Evolutionary conservation across 2,888 invertebrate species (phyloP), one percentile per base, ranked within the genome.

Genomic region (Malthinus flaveolus): DNA sequence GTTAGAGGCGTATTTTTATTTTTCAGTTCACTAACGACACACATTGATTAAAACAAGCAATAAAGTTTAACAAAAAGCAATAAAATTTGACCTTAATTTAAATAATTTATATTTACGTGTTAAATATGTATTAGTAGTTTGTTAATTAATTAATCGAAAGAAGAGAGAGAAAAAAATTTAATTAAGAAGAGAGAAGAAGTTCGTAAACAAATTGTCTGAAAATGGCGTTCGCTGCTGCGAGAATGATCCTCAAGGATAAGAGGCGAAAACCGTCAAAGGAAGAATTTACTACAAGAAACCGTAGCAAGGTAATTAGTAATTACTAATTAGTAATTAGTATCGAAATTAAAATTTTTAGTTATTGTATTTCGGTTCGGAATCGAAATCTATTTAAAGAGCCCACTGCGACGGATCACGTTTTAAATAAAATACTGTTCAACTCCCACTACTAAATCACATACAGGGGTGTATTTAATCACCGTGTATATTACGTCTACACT

Each of bases 221-320:
- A 70, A 91, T 91, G 91, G 91, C 91, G 78, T 91, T 91, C 76
- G 91, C 91, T 45, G 91, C 91, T 42, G 91, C 91, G 51, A 85
- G 91, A 52, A 91, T 91, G 90, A 91, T 91, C 72, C 81, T 91
- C 68, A 91, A 91, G 81, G 91, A 91, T 79, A 91, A 90, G 75
- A 79, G 90, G 69, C 82, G 91, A 74, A 91, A 91, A 84, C 83
- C 89, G 48, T 90, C 90, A 51, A 90, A 90, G 75, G 91, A 91
- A 75, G 91, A 91, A 12, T 78, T 89, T 88, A 80, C 82, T 86
- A 79, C 75, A 46, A 84, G 90, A 74, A 89, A 87, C 73, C 84
- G 89, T 75, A 90, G 90, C 87, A 91, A 91, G 90, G 91, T 91
- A 90, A 82, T 44, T 42, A 33, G 32, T 47, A 10, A 13, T 9